Percentiles rank a stretch among this genome's conserved stretches.
Conservation (phyloP, 2,113 vertebrate genomes). For the Microtus oregoni region DNA sequence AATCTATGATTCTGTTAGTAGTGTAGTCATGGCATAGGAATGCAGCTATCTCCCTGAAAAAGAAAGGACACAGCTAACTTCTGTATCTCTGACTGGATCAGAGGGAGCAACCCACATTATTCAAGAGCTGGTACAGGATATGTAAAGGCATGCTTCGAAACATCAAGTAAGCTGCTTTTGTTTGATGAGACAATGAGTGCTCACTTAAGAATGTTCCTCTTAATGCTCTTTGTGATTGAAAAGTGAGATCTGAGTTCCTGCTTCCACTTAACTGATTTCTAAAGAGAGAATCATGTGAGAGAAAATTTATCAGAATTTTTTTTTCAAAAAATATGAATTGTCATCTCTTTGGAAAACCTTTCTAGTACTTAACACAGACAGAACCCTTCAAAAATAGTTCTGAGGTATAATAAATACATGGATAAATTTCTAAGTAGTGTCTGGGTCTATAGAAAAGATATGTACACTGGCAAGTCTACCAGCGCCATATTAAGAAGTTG, state of each 20-base stretch:
- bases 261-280: constrained; percentile 25
- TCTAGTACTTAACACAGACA: neutral
- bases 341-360: neutral
- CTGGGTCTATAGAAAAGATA: constrained; percentile 2
- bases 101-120: constrained; percentile 48
- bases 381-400: neutral
- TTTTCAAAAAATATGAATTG: neutral
- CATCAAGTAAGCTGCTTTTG: constrained; percentile 67
- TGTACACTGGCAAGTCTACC: neutral
- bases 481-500: neutral
- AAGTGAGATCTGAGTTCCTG: constrained; percentile 54
- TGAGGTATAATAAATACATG: neutral
- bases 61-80: constrained; percentile 80
- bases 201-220: constrained; percentile 75
- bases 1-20: constrained; percentile 83
- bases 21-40: constrained; percentile 77
- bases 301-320: constrained; percentile 46
- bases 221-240: constrained; percentile 73
- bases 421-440: neutral
- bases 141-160: constrained; percentile 74
- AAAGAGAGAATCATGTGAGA: constrained; percentile 51
- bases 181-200: constrained; percentile 79
- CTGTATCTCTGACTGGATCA: constrained; percentile 64
- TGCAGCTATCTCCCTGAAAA: constrained; percentile 49
- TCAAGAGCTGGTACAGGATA: constrained; percentile 76